A percentile compares a stretch with the other conserved stretches of the same genome.
Evolutionary conservation across 2,113 vertebrate species (phyloP).

Genomic region (Mobula birostris): DNA sequence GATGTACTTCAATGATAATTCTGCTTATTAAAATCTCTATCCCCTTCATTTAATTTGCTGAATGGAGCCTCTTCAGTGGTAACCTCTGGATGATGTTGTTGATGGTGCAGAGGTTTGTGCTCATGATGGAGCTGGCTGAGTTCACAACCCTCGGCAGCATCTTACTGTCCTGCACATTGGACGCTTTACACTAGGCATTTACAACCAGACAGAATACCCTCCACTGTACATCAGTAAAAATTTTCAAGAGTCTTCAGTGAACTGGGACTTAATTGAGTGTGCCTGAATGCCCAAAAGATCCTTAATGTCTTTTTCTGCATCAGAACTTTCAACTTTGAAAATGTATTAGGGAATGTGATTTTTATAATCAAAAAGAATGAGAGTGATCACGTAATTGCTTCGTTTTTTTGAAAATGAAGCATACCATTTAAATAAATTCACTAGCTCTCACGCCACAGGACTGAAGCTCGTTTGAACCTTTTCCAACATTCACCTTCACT

Average conservation of each 20-base stretch:
- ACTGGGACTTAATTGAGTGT: neutral
- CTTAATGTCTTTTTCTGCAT: neutral
- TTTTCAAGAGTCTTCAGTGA: neutral
- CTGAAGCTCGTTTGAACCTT: neutral
- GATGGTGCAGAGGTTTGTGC: no score
- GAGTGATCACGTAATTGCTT: neutral
- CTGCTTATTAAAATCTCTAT: neutral
- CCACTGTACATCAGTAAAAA: no score
- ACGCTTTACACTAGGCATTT: no score
- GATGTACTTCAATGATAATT: no score
- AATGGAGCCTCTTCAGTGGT: neutral
- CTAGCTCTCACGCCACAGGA: neutral
- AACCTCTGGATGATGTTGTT: no score
- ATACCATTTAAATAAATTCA: neutral
- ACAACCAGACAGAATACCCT: no score
- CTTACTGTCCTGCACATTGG: no score
- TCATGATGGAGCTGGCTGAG: no score
- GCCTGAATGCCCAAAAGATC: neutral
- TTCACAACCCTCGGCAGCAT: no score
- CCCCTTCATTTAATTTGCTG: neutral
- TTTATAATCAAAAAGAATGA: neutral
- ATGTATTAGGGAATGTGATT: neutral
- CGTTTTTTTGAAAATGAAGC: neutral
- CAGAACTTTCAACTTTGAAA: neutral
- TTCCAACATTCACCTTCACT: neutral